These are phyloP conservation scores for Elysia crispata DNA, from an alignment of 2,888 invertebrate species.

Conservation along the genomic window DNA sequence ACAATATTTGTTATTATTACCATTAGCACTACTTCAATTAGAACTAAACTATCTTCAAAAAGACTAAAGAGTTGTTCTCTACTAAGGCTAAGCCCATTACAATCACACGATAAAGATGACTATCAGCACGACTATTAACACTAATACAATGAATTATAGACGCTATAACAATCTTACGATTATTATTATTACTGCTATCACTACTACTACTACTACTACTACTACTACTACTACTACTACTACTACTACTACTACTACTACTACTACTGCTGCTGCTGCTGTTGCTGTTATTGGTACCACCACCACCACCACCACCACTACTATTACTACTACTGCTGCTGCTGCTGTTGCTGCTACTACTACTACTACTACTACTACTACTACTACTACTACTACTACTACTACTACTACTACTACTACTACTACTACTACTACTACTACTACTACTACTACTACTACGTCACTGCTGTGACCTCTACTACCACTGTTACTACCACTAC, in stretches of 20 bases:
- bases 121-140: too few species aligned
- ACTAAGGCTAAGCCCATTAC: too few species aligned
- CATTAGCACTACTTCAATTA: too few species aligned
- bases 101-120: too few species aligned
- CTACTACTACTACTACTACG: too few species aligned
- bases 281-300: conserved; percentile 15
- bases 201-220: conserved; percentile 9
- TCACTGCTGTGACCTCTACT: too few species aligned
- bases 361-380: conserved; percentile 28
- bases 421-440: conserved; percentile 21
- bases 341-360: background rate
- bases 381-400: conserved; percentile 19
- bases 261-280: conserved; percentile 9
- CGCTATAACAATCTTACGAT: too few species aligned
- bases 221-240: conserved; percentile 9
- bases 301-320: conserved; percentile 16
- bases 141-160: too few species aligned
- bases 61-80: too few species aligned
- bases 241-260: conserved; percentile 9
- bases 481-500: conserved; percentile 15
- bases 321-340: conserved; percentile 5
- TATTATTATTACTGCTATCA: background rate
- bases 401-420: conserved; percentile 22
- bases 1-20: too few species aligned
- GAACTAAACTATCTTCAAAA: too few species aligned